These are phyloP conservation scores for Pelmatolapia mariae DNA, from an alignment of 2,113 vertebrate species.

Conservation along the genomic window DNA sequence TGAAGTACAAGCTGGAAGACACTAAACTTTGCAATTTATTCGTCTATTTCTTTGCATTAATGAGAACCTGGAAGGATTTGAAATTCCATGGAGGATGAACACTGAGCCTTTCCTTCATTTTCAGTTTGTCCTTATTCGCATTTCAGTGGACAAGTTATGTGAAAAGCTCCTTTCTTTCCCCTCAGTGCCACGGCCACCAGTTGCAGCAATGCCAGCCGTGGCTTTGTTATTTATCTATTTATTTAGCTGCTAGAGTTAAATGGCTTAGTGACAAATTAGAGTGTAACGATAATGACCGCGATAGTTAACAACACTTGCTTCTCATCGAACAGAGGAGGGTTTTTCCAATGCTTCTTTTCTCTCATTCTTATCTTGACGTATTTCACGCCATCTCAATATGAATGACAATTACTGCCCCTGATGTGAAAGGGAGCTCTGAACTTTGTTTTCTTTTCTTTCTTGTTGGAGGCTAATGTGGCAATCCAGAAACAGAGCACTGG, in stretches of 20 bases:
- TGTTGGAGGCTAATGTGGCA: slow-evolving; percentile 19
- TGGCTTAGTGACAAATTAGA: slow-evolving; percentile 67
- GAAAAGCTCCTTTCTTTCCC: neutral
- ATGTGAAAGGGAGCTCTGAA: slow-evolving; percentile 42
- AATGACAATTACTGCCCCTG: slow-evolving; percentile 52
- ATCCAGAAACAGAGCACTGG: slow-evolving; percentile 3
- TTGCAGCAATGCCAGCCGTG: neutral
- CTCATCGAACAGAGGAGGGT: slow-evolving; percentile 39
- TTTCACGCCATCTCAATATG: slow-evolving; percentile 48
- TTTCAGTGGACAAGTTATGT: neutral
- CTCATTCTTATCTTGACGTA: slow-evolving; percentile 45
- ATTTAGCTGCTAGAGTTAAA: slow-evolving; percentile 58
- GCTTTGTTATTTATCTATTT: slow-evolving; percentile 45
- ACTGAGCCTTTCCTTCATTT: neutral
- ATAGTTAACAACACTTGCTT: slow-evolving; percentile 60
- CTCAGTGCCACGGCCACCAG: slow-evolving; percentile 1
- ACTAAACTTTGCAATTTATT: neutral
- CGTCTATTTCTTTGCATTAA: neutral
- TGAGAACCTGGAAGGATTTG: slow-evolving; percentile 15
- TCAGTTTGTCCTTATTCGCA: slow-evolving; percentile 2
- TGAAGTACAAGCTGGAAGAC: neutral
- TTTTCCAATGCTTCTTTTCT: slow-evolving; percentile 46
- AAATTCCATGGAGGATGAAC: neutral
- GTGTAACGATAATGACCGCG: slow-evolving; percentile 57
- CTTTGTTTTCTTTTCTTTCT: slow-evolving; percentile 28